Conservation (phyloP, 2,888 invertebrate genomes). For the Cheilosia soror region DNA sequence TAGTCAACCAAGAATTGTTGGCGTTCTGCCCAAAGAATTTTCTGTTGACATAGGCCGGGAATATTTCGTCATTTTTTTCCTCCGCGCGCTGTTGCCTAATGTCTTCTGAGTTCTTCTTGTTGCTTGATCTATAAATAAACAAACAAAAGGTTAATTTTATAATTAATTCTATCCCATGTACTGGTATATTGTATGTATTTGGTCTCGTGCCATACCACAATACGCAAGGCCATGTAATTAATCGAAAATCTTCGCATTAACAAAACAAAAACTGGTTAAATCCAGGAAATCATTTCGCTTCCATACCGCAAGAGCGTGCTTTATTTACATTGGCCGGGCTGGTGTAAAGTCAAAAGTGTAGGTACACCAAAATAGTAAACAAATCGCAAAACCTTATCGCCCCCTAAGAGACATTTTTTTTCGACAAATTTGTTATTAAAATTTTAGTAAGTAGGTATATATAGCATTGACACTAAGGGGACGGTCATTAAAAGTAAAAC, state of each 20-base stretch:
- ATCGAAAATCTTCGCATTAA: slow-evolving; percentile 15
- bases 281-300: slow-evolving; percentile 23
- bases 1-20: slow-evolving; percentile 45
- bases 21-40: slow-evolving; percentile 56
- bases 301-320: background rate
- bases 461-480: background rate
- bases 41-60: slow-evolving; percentile 66
- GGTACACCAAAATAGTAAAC: slow-evolving; percentile 43
- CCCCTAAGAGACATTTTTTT: background rate
- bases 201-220: slow-evolving; percentile 30
- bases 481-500: slow-evolving; percentile 5
- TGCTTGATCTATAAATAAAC: background rate
- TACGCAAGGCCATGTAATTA: slow-evolving; percentile 23
- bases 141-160: slow-evolving; percentile 17
- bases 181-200: background rate
- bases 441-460: background rate
- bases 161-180: slow-evolving; percentile 1
- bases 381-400: slow-evolving; percentile 49
- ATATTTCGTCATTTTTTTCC: slow-evolving; percentile 56
- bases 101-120: slow-evolving; percentile 11
- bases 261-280: slow-evolving; percentile 56
- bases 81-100: slow-evolving; percentile 6
- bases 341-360: slow-evolving; percentile 6
- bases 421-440: slow-evolving; percentile 14
- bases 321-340: background rate